Conservation (phyloP, 2,113 vertebrate species). For the Periophthalmus modestus region DNA sequence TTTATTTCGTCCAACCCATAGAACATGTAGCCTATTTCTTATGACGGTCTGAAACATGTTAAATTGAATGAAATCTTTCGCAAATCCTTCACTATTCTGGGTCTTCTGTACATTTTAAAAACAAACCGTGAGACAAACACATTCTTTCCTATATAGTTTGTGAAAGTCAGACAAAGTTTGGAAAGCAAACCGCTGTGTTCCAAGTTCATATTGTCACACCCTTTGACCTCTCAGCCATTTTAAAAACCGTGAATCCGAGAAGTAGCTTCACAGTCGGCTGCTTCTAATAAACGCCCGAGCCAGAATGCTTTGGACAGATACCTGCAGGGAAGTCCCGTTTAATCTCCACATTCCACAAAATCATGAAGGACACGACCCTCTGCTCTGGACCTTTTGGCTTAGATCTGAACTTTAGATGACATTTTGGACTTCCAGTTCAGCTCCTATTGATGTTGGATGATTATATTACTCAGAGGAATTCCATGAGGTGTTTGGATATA, state of each 20-base stretch:
- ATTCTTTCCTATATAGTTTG: neutral
- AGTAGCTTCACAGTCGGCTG: conserved; percentile 5
- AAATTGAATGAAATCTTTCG: no score
- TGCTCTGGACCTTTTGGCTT: neutral
- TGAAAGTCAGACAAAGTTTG: neutral
- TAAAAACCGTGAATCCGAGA: neutral
- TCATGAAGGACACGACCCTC: neutral
- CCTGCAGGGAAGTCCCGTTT: neutral
- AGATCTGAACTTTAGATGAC: conserved; percentile 6
- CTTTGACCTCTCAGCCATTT: neutral
- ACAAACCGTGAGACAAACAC: neutral
- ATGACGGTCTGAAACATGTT: no score
- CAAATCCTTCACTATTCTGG: no score
- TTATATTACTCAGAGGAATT: neutral
- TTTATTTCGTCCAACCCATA: no score
- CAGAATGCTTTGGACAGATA: neutral
- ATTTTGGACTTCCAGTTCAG: neutral
- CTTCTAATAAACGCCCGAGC: neutral
- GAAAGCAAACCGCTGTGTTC: neutral
- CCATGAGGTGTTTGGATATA: neutral
- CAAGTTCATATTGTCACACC: neutral
- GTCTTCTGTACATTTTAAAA: no score
- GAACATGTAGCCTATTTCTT: no score
- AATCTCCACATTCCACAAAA: conserved; percentile 4
- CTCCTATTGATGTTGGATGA: neutral